These are phyloP conservation scores for Hydrolagus affinis DNA, from an alignment of 2,113 vertebrate species.

Conservation along the genomic window DNA sequence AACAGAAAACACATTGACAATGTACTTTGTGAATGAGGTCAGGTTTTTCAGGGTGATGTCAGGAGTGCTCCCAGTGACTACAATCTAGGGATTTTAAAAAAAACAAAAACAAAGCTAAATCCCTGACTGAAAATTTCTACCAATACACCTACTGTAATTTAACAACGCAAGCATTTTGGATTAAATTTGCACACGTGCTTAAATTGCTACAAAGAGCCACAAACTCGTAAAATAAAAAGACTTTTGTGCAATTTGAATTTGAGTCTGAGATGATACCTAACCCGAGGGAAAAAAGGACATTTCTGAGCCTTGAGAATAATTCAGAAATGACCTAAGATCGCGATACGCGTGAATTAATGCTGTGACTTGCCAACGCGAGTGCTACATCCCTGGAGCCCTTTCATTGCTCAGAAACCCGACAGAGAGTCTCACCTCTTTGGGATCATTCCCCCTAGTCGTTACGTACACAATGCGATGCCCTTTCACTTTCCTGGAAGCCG, in stretches of 20 bases:
- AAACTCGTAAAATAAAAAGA: too few relatives aligned
- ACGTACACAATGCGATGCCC: slow-evolving; percentile 62
- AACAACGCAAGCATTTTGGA: neutral
- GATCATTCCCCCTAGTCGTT: slow-evolving; percentile 65
- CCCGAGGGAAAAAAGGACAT: neutral
- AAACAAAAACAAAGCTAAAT: neutral
- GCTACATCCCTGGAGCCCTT: too few relatives aligned
- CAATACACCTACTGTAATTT: neutral
- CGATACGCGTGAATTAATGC: too few relatives aligned
- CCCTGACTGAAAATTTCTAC: neutral
- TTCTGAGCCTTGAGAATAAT: neutral
- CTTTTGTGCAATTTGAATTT: too few relatives aligned
- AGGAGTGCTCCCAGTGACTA: slow-evolving; percentile 60
- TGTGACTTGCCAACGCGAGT: neutral
- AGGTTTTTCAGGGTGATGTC: slow-evolving; percentile 66
- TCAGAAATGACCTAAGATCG: neutral
- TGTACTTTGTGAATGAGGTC: slow-evolving; percentile 75
- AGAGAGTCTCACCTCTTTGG: slow-evolving; percentile 61
- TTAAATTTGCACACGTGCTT: too few relatives aligned
- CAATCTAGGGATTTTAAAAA: slow-evolving; percentile 55
- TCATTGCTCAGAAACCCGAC: neutral
- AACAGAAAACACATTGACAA: slow-evolving; percentile 61
- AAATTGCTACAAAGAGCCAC: too few relatives aligned
- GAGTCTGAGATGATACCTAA: too few relatives aligned
- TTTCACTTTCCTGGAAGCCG: slow-evolving; percentile 42